Conservation (phyloP, 1,140 invertebrate species). For the Dendroctonus ponderosae region DNA sequence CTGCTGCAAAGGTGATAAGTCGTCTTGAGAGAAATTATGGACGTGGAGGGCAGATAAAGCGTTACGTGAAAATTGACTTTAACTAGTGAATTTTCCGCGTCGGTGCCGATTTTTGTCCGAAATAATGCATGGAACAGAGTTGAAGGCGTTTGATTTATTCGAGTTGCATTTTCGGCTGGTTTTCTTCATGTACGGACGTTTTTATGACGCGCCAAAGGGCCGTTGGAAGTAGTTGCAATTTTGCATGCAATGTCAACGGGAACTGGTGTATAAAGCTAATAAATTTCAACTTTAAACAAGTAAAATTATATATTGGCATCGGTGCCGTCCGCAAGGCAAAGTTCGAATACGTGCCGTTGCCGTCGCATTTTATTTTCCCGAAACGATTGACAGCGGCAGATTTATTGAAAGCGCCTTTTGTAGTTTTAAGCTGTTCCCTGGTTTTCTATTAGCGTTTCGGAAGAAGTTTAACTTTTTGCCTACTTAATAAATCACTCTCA, state of each 20-base stretch:
- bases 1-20: too few species aligned
- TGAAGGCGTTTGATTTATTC: too few species aligned
- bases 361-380: constrained; percentile 19
- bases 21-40: too few species aligned
- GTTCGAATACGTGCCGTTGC: constrained; percentile 25
- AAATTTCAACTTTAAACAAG: constrained; percentile 36
- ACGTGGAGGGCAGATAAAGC: too few species aligned
- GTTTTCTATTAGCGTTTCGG: constrained; percentile 31
- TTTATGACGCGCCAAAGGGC: too few species aligned
- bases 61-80: too few species aligned
- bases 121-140: too few species aligned
- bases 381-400: constrained; percentile 27
- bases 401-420: constrained; percentile 33
- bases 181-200: too few species aligned
- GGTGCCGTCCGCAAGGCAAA: constrained; percentile 21
- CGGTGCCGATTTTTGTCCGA: too few species aligned
- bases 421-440: constrained; percentile 32
- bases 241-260: constrained; percentile 17
- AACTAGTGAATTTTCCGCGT: too few species aligned
- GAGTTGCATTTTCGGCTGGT: too few species aligned
- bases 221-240: neutral
- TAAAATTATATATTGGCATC: constrained; percentile 31
- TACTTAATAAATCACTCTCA: constrained; percentile 14
- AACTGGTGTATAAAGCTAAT: constrained; percentile 28
- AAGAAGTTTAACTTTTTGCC: constrained; percentile 26